These are phyloP conservation scores for Abramis brama DNA, from an alignment of 2,113 vertebrate genomes.

Conservation along the genomic window DNA sequence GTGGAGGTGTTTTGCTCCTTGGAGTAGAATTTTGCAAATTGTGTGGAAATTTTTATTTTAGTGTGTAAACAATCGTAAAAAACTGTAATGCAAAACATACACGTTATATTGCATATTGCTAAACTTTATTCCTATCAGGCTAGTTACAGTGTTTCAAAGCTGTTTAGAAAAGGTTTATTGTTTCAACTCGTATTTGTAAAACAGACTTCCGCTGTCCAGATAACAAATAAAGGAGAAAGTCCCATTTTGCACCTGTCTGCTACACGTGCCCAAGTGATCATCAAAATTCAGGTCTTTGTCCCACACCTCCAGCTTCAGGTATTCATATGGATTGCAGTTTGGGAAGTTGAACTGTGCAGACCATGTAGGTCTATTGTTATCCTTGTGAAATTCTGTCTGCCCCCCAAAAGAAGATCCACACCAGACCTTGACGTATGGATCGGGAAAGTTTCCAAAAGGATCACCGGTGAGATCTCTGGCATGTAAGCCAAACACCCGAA, in stretches of 20 bases:
- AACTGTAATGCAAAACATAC: neutral
- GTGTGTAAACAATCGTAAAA: too few species aligned
- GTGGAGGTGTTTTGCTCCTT: too few species aligned
- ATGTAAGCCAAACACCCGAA: neutral
- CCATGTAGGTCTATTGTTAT: neutral
- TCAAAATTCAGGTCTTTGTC: constrained; percentile 35
- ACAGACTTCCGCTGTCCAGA: neutral
- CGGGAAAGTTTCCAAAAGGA: neutral
- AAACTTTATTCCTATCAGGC: neutral
- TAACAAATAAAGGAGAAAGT: neutral
- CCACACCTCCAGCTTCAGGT: constrained; percentile 32
- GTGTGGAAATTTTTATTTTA: too few species aligned
- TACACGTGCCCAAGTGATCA: constrained; percentile 28
- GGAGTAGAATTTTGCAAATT: too few species aligned
- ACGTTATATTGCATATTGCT: neutral
- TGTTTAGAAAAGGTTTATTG: neutral
- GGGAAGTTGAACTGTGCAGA: neutral
- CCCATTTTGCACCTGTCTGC: fast-evolving
- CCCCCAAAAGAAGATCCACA: too few species aligned
- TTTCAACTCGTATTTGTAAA: neutral
- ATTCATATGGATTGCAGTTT: neutral
- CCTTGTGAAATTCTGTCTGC: too few species aligned
- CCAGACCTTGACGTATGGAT: constrained; percentile 28
- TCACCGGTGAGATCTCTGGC: neutral
- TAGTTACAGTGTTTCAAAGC: too few species aligned